Percentiles rank a stretch among this genome's conserved stretches.
These are phyloP conservation scores for Marmota flaviventris DNA, from an alignment of 2,113 vertebrate genomes.

Conservation along the genomic window DNA sequence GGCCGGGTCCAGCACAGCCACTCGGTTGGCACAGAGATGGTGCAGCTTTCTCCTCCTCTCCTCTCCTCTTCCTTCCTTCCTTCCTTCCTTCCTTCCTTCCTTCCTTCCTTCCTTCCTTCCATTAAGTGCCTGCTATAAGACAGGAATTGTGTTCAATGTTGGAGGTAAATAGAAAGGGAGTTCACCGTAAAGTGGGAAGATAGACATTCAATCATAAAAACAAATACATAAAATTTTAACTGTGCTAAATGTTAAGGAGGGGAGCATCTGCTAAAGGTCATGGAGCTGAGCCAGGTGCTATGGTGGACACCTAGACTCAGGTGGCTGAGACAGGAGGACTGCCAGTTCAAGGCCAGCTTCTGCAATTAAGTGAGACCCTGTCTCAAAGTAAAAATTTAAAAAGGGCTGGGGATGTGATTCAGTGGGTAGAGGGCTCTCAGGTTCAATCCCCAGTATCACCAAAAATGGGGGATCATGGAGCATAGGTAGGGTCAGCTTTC, in stretches of 20 bases:
- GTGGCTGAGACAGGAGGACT: neutral
- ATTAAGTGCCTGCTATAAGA: neutral
- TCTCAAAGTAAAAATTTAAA: neutral
- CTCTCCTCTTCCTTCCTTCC: too few relatives aligned
- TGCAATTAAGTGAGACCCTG: neutral
- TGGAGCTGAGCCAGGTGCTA: neutral
- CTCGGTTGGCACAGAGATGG: accelerated
- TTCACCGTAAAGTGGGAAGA: neutral
- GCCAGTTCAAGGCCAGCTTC: neutral
- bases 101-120: neutral
- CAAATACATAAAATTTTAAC: neutral
- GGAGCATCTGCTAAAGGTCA: neutral
- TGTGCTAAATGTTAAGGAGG: neutral
- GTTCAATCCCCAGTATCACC: neutral
- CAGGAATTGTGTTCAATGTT: neutral
- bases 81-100: too few relatives aligned
- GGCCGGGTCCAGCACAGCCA: neutral
- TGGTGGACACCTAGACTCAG: neutral
- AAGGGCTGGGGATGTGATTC: neutral
- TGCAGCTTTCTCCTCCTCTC: too few relatives aligned
- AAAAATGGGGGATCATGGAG: neutral
- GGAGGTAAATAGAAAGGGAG: neutral
- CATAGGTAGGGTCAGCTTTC: neutral
- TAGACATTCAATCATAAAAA: neutral
- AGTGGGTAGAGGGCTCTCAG: neutral